These are phyloP conservation scores for Sisyra terminalis DNA, from an alignment of 2,888 invertebrate species.

Conservation along the genomic window DNA sequence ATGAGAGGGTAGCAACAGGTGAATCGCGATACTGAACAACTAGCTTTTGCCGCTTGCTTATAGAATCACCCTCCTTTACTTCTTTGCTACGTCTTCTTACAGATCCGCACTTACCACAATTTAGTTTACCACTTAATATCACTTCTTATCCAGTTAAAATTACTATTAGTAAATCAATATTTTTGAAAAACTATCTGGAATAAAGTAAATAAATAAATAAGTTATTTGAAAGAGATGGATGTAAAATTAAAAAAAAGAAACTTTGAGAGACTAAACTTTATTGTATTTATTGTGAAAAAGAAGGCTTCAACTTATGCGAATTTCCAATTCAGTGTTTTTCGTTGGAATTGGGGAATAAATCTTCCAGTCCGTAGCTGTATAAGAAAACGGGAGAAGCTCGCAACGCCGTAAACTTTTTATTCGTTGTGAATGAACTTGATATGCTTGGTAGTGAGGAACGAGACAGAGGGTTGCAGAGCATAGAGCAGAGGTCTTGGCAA, in stretches of 20 bases:
- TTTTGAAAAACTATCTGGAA: background rate
- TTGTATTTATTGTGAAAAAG: no score
- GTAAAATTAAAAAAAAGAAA: no score
- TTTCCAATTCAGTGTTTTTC: background rate
- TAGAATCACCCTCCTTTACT: no score
- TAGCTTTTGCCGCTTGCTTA: background rate
- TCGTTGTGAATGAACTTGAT: background rate
- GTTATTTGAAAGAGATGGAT: no score
- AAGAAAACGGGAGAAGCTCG: background rate
- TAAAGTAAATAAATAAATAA: background rate
- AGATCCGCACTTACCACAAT: background rate
- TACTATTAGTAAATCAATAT: background rate
- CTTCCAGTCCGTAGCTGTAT: background rate
- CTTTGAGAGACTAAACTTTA: no score
- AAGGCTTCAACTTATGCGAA: no score
- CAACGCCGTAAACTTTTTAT: constrained; percentile 2
- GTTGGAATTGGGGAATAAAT: background rate
- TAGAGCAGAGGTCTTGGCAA: no score
- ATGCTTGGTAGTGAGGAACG: no score
- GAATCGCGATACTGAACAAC: constrained; percentile 2
- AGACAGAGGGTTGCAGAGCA: no score
- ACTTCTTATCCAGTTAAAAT: background rate
- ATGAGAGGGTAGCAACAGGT: constrained; percentile 7
- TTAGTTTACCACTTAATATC: background rate
- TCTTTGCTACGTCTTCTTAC: background rate